phyloP scores from a whole-genome alignment of 2,888 invertebrate genomes.

The Sarcophaga rosellei region DNA sequence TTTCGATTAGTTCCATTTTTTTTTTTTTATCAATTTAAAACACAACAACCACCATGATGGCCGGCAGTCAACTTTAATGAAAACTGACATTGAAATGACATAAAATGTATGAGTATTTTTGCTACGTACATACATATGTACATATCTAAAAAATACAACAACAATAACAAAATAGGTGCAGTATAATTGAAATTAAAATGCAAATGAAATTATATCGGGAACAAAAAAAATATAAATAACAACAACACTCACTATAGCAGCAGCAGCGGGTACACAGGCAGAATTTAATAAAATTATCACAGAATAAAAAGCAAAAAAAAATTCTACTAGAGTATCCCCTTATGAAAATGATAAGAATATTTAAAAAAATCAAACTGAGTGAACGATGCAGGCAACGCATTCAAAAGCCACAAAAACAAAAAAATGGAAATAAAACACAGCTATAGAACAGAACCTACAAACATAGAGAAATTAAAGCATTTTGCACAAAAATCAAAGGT shows the following conservation, averaged over 20 bases:
- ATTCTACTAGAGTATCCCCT: no score
- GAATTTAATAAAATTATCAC: constrained; percentile 22
- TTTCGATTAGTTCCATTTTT: background rate
- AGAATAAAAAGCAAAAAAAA: no score
- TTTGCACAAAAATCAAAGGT: no score
- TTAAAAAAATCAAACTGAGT: no score
- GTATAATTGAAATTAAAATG: constrained; percentile 35
- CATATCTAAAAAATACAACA: constrained; percentile 10
- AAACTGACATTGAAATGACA: constrained; percentile 61
- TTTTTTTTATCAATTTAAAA: constrained; percentile 45
- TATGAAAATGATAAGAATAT: no score
- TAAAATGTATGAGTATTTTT: constrained; percentile 30
- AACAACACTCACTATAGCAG: background rate
- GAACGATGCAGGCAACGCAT: no score
- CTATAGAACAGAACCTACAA: no score
- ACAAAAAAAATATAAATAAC: background rate
- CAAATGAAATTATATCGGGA: constrained; percentile 38
- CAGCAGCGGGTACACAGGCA: background rate
- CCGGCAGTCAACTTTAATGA: constrained; percentile 4
- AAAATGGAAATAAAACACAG: no score
- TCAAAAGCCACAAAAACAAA: no score
- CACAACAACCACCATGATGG: background rate
- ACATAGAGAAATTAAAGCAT: no score
- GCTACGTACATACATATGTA: background rate
- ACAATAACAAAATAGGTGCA: constrained; percentile 40